Base-by-base conservation (phyloP, 2,888 invertebrate genomes). In the Orthosia gracilis region DNA sequence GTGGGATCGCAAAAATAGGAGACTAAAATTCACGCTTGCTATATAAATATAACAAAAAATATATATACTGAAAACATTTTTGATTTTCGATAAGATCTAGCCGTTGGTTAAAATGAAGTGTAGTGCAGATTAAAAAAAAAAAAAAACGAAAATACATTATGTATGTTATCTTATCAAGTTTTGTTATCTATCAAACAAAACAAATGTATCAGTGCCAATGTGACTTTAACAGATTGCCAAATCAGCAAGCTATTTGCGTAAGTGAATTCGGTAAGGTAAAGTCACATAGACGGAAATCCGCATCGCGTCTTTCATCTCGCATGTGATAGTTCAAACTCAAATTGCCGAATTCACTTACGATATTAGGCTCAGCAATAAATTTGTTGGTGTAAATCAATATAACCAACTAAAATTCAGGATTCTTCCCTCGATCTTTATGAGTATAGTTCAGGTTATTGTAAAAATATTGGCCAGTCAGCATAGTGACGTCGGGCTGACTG, bases 181-280 rank as follows among this genome's bases (percentile, higher is more conserved):
- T 61, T 55, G 21, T 75, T 76, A 76, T 78, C 78, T 50, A 21
- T 71, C 45, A 78, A 78, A 76, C 79, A 57, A 78, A 77, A 80
- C 74, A 73, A 59, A 73, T 61, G 40, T 62, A 75, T 63, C 47
- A 74, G 47, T 57, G 23, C 15, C 57, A 74, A 80, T 76, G 69
- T 76, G 79, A 69, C 68, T 54, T 69, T 45, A 54, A 26, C 31
- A 31, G 79, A 79, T 79, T 58, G 54, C n/a, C 31, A 71, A 76
- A 76, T 78, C 75, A 78, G 75, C 40, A 40, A 40, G 9, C 40
- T 40, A 40, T 9, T 40, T 40, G 40, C 7, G 9, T 40, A 40
- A 40, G 40, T 40, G 9, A 40, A 40, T 9, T 40, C 40, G 40
- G 9, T 9, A 5, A 31, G 31, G 7, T 7, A 31, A 40, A 40